phyloP scores from a whole-genome alignment of 2,797 vertebrate genomes.

The Lithobates sylvaticus region DNA sequence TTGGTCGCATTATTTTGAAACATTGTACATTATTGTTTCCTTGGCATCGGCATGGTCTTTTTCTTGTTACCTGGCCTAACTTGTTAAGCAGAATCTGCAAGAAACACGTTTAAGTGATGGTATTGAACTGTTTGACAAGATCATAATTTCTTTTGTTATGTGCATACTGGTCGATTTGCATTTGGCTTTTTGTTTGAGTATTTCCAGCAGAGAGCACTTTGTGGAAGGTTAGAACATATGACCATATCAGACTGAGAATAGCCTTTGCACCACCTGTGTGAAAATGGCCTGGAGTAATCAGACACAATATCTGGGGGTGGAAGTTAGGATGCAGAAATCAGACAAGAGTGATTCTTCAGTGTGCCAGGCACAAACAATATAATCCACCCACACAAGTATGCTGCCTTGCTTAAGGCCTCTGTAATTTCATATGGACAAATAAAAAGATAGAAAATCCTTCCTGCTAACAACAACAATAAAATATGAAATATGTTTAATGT shows the following conservation, averaged over 20 bases:
- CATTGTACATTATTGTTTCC: too few species aligned
- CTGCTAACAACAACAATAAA: conserved; percentile 22
- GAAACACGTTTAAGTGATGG: too few species aligned
- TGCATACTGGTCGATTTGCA: conserved; percentile 22
- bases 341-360: conserved; percentile 44
- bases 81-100: too few species aligned
- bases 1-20: too few species aligned
- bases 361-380: conserved; percentile 45
- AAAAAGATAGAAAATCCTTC: conserved; percentile 30
- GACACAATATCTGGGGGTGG: conserved; percentile 36
- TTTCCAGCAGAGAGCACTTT: background rate
- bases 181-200: background rate
- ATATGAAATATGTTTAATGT: conserved; percentile 17
- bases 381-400: conserved; percentile 57
- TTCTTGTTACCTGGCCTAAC: too few species aligned
- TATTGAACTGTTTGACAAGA: too few species aligned
- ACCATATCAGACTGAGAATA: background rate
- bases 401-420: conserved; percentile 31
- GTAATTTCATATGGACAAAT: conserved; percentile 32
- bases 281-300: conserved; percentile 12
- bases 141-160: background rate
- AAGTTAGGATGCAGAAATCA: conserved; percentile 9
- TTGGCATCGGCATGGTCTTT: too few species aligned
- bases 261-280: background rate
- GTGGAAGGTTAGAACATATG: background rate